Evolutionary conservation across 2,888 invertebrate species (phyloP).

Genomic region (Dorcus parallelipipedus): DNA sequence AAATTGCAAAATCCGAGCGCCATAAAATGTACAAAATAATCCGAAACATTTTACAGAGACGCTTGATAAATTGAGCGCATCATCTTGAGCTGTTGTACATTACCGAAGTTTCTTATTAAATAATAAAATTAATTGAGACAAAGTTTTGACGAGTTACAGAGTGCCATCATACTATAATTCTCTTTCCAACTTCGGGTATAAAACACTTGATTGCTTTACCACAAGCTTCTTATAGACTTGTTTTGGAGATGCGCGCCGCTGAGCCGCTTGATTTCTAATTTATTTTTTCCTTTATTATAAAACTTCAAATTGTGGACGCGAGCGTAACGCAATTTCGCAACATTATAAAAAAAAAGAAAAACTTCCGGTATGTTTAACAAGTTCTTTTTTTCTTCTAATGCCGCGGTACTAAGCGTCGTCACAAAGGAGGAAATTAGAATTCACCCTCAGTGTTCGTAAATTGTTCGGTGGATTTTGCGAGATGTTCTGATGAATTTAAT

Average conservation of each 20-base stretch:
- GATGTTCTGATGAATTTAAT: too few relatives aligned
- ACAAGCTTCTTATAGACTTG: conserved; percentile 1
- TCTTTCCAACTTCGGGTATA: conserved; percentile 23
- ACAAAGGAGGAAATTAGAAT: too few relatives aligned
- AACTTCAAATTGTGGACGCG: background rate
- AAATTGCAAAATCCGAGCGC: too few relatives aligned
- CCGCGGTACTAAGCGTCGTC: too few relatives aligned
- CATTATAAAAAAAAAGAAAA: too few relatives aligned
- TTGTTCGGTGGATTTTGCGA: too few relatives aligned
- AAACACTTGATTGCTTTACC: conserved; percentile 22
- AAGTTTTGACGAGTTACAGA: conserved; percentile 31
- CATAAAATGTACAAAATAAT: too few relatives aligned
- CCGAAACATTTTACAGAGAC: too few relatives aligned
- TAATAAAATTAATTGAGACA: conserved; percentile 36
- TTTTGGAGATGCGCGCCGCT: conserved; percentile 1
- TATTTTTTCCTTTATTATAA: background rate
- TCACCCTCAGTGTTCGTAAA: too few relatives aligned
- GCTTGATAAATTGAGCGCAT: background rate
- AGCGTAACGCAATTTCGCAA: too few relatives aligned
- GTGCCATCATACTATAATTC: conserved; percentile 26
- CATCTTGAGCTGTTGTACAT: conserved; percentile 24
- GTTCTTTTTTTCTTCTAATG: too few relatives aligned
- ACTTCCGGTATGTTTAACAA: too few relatives aligned
- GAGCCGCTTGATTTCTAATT: background rate
- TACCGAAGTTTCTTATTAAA: conserved; percentile 34